Evolutionary conservation across 2,113 vertebrate genomes (phyloP).

Genomic region (Jacana jacana): DNA sequence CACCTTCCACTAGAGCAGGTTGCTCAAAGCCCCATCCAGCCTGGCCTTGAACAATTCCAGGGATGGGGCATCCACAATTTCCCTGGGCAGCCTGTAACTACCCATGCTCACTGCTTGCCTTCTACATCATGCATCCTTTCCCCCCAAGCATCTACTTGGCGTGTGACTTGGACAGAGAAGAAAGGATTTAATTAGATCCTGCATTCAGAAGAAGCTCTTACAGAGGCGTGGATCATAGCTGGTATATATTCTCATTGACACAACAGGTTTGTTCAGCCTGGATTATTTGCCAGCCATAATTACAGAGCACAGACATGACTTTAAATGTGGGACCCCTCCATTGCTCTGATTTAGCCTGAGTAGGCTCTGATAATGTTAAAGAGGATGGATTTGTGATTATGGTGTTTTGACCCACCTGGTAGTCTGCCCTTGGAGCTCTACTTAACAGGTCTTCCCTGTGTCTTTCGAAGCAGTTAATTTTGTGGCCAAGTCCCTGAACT

Average conservation of each 20-base stretch:
- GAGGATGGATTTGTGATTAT: slow-evolving; percentile 57
- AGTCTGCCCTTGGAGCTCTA: slow-evolving; percentile 54
- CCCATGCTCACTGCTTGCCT: rapidly evolving
- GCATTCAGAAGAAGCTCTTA: not conserved
- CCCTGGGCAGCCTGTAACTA: too few relatives aligned
- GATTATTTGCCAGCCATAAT: not conserved
- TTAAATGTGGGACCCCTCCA: rapidly evolving
- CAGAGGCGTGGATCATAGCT: rapidly evolving
- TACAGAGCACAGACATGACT: not conserved
- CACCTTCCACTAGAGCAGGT: too few relatives aligned
- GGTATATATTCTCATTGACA: not conserved
- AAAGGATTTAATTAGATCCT: not conserved
- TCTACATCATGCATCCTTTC: too few relatives aligned
- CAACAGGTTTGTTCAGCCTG: not conserved
- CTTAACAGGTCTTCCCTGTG: slow-evolving; percentile 49
- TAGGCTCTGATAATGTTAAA: not conserved
- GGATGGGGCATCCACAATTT: too few relatives aligned
- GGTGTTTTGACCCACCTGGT: slow-evolving; percentile 34
- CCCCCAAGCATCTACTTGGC: rapidly evolving
- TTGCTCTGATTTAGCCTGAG: not conserved
- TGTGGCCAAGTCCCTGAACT: slow-evolving; percentile 67
- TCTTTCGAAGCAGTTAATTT: slow-evolving; percentile 55
- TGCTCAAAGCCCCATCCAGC: too few relatives aligned
- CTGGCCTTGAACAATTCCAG: too few relatives aligned
- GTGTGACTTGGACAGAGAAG: not conserved